Base-by-base conservation (phyloP, 53 echinoderm and acorn worm genomes). In the Astropecten irregularis region DNA sequence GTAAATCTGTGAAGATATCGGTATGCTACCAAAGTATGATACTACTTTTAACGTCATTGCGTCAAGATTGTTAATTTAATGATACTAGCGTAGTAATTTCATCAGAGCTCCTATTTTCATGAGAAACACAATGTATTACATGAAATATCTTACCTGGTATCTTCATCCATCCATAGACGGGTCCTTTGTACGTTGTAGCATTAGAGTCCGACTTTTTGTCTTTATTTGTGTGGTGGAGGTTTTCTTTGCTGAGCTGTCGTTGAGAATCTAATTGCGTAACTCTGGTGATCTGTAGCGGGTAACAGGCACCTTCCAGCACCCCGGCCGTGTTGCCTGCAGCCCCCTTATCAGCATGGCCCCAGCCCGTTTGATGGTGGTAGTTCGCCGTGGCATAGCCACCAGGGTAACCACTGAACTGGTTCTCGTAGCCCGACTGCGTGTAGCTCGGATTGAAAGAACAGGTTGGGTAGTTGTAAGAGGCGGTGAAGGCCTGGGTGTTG, bases 91-190 rank as follows among this genome's bases (percentile, higher is more conserved):
- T n/a, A n/a, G n/a, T n/a, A n/a, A n/a, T n/a, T n/a, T n/a, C n/a
- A n/a, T n/a, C n/a, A n/a, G n/a, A n/a, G n/a, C n/a, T n/a, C n/a
- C n/a, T n/a, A n/a, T n/a, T n/a, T n/a, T n/a, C n/a, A n/a, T n/a
- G n/a, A n/a, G n/a, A n/a, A n/a, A n/a, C n/a, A n/a, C n/a, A n/a
- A n/a, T n/a, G n/a, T n/a, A n/a, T n/a, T n/a, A n/a, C n/a, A n/a
- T n/a, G n/a, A n/a, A n/a, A n/a, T 42, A 6, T 65, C 93, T 83
- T 89, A 96, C 97, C 97, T 89, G 97, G 97, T 25, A 96, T 93
- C 90, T 96, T 96, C 97, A 96, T 96, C 97, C 97, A 96, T 68
- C 88, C 92, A 40, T 94, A 96, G 7, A 96, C 97, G 5, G 97
- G 97, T 39, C 93, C 93, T 77, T 94, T 95, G 74, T 95, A 95